Evolutionary conservation across 2,888 invertebrate species (phyloP).

Genomic region (Macaria liturata): DNA sequence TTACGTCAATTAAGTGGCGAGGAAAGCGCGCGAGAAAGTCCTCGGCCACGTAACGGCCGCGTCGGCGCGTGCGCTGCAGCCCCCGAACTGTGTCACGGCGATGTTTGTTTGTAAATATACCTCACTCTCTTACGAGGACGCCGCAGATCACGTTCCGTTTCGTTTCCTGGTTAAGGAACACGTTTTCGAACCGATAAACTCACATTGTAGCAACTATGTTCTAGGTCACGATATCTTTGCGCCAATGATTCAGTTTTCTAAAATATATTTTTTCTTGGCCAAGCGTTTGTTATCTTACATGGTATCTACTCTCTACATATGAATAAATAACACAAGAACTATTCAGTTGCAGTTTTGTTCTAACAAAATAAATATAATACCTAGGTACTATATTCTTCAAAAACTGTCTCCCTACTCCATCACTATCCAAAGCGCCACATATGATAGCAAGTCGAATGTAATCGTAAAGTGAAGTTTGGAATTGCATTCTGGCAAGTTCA

Average conservation of each 20-base stretch:
- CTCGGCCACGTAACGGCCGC: slow-evolving; percentile 65
- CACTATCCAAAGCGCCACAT: too few species aligned
- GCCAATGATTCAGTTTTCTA: too few species aligned
- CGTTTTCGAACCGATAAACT: slow-evolving; percentile 34
- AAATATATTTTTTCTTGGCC: background rate
- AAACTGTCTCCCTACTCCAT: too few species aligned
- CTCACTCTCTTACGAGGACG: slow-evolving; percentile 43
- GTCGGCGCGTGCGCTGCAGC: slow-evolving; percentile 39
- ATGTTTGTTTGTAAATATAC: slow-evolving; percentile 73
- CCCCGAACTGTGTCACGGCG: slow-evolving; percentile 70
- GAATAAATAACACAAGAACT: too few species aligned
- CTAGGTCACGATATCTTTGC: slow-evolving; percentile 1
- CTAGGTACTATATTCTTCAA: too few species aligned
- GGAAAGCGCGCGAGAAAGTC: slow-evolving; percentile 80
- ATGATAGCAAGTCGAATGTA: slow-evolving; percentile 2
- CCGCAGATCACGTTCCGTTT: slow-evolving; percentile 51
- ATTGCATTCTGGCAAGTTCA: slow-evolving; percentile 33
- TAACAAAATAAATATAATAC: too few species aligned
- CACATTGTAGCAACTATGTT: background rate
- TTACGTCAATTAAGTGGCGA: slow-evolving; percentile 80
- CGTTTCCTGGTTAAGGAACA: slow-evolving; percentile 47
- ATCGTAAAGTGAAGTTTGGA: slow-evolving; percentile 18
- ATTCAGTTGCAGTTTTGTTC: too few species aligned
- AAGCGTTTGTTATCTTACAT: background rate
- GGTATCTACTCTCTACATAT: too few species aligned